Conservation (phyloP, 2,888 invertebrate genomes). For the Eristalis arbustorum region DNA sequence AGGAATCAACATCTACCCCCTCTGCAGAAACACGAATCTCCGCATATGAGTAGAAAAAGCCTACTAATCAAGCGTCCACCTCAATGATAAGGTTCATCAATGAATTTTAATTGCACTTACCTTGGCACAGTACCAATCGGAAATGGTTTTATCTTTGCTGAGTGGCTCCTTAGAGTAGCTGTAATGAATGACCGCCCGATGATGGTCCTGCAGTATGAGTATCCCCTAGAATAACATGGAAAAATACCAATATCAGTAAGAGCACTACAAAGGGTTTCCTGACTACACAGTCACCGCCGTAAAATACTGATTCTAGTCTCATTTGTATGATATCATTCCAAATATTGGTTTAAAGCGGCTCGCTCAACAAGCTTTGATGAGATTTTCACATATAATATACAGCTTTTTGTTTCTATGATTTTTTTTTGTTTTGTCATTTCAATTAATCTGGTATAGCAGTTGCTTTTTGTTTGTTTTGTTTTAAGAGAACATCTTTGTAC, state of each 20-base stretch:
- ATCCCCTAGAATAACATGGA: conserved; percentile 84
- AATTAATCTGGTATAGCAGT: conserved; percentile 68
- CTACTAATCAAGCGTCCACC: too few species aligned
- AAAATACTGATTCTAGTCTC: conserved; percentile 65
- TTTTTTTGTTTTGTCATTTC: conserved; percentile 31
- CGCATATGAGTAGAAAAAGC: too few species aligned
- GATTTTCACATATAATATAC: conserved; percentile 45
- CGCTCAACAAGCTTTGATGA: conserved; percentile 67
- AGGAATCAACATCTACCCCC: too few species aligned
- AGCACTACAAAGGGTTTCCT: conserved; percentile 66
- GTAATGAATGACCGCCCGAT: conserved; percentile 88
- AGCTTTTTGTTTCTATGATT: conserved; percentile 23
- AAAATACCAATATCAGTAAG: conserved; percentile 73
- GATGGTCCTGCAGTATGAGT: conserved; percentile 86
- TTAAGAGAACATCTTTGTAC: background rate
- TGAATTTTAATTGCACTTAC: conserved; percentile 75
- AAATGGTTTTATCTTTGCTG: conserved; percentile 80
- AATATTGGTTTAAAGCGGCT: conserved; percentile 65
- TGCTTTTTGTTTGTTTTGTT: conserved; percentile 18
- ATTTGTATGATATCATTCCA: conserved; percentile 54
- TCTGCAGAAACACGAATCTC: too few species aligned
- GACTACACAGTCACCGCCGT: conserved; percentile 73
- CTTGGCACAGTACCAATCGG: conserved; percentile 86
- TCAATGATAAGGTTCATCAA: too few species aligned
- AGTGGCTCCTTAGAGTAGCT: conserved; percentile 85